Percentiles rank a stretch among this genome's conserved stretches.
phyloP scores from a whole-genome alignment of 2,888 invertebrate genomes.

The Sarcophaga variegata region DNA sequence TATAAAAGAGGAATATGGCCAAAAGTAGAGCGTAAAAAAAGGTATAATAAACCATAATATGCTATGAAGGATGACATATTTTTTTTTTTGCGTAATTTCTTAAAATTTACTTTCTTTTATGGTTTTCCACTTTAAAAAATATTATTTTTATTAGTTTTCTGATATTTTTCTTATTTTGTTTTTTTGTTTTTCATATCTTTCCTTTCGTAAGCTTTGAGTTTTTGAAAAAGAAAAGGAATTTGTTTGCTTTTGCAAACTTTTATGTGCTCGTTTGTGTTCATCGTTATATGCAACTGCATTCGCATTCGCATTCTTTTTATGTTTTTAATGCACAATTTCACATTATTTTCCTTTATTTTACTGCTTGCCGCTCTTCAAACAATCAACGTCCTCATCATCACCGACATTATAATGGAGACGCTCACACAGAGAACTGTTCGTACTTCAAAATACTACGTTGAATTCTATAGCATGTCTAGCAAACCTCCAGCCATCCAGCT shows the following conservation, averaged over 20 bases:
- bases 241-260: constrained; percentile 50
- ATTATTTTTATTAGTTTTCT: constrained; percentile 49
- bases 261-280: constrained; percentile 5
- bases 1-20: neutral
- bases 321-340: constrained; percentile 63
- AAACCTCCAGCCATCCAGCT: constrained; percentile 39
- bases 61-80: constrained; percentile 51
- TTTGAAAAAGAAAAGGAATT: constrained; percentile 24
- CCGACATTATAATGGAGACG: neutral
- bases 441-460: constrained; percentile 33
- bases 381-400: constrained; percentile 31
- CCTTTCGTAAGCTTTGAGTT: neutral
- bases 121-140: neutral
- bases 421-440: neutral
- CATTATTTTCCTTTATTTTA: constrained; percentile 33
- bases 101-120: constrained; percentile 12
- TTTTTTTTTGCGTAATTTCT: constrained; percentile 18
- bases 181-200: neutral
- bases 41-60: neutral
- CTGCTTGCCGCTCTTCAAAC: constrained; percentile 43
- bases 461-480: constrained; percentile 20
- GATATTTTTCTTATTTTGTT: constrained; percentile 13
- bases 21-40: neutral
- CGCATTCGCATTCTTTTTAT: constrained; percentile 26
- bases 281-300: constrained; percentile 22